Conservation (phyloP, 2,113 vertebrate species). For the Amphiprion ocellaris region DNA sequence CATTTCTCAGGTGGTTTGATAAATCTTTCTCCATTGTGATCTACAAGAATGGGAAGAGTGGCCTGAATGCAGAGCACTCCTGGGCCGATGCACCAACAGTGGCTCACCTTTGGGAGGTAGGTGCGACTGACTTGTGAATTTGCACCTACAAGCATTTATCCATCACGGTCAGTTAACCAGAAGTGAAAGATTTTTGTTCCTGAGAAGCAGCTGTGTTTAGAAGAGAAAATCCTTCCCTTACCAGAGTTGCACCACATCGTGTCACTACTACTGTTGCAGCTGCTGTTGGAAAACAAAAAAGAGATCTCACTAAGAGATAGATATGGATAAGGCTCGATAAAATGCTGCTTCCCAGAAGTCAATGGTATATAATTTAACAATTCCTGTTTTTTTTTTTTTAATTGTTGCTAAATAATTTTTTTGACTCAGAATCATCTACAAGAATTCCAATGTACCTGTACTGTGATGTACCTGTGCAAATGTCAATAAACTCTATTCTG, state of each 20-base stretch:
- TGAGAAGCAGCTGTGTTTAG: not conserved
- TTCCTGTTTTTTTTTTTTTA: no score
- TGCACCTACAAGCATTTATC: not conserved
- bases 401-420: no score
- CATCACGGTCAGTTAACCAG: not conserved
- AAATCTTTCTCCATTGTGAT: constrained; percentile 92
- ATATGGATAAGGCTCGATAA: no score
- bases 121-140: constrained; percentile 6
- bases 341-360: no score
- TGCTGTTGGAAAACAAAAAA: not conserved
- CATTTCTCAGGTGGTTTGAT: constrained; percentile 88
- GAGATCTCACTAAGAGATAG: no score
- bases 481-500: no score
- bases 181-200: no score
- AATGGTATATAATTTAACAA: no score
- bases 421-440: no score
- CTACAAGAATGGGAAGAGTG: constrained; percentile 91
- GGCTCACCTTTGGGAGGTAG: constrained; percentile 92
- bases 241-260: not conserved
- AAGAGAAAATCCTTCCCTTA: not conserved
- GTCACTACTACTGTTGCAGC: not conserved
- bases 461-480: no score
- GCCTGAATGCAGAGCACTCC: constrained; percentile 91
- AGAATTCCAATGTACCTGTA: no score
- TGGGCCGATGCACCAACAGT: constrained; percentile 92